phyloP scores from a whole-genome alignment of 2,888 invertebrate genomes.

The Linnaemya vulpina region DNA sequence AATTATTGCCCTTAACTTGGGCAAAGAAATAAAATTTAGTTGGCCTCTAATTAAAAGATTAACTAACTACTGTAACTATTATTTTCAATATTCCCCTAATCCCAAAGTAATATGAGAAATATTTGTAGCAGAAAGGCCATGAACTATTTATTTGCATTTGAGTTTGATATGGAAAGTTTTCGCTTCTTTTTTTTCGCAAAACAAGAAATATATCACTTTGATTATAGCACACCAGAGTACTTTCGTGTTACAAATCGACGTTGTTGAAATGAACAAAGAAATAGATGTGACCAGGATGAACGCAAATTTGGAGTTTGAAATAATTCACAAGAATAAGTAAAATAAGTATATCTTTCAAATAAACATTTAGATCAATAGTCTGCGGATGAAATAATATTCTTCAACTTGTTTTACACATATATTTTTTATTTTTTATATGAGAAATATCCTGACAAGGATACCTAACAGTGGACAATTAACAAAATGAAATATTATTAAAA shows the following conservation, averaged over 20 bases:
- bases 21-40: constrained; percentile 53
- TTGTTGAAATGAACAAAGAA: constrained; percentile 57
- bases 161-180: not conserved
- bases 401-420: too few relatives aligned
- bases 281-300: not conserved
- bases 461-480: constrained; percentile 25
- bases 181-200: not conserved
- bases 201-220: not conserved
- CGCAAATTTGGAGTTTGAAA: not conserved
- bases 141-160: not conserved
- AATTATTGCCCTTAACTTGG: constrained; percentile 27
- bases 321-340: not conserved
- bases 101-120: constrained; percentile 62
- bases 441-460: not conserved
- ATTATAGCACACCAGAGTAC: constrained; percentile 37
- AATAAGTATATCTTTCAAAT: too few relatives aligned
- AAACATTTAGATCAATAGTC: too few relatives aligned
- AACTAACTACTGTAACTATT: constrained; percentile 51
- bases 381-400: too few relatives aligned
- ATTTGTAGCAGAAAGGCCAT: not conserved
- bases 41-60: constrained; percentile 58
- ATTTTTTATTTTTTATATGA: not conserved
- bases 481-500: constrained; percentile 63
- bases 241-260: constrained; percentile 49
- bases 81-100: constrained; percentile 52